Percentiles rank a stretch among this genome's conserved stretches.
phyloP scores from a whole-genome alignment of 2,113 vertebrate genomes.

The Calyptommatus sinebrachiatus region DNA sequence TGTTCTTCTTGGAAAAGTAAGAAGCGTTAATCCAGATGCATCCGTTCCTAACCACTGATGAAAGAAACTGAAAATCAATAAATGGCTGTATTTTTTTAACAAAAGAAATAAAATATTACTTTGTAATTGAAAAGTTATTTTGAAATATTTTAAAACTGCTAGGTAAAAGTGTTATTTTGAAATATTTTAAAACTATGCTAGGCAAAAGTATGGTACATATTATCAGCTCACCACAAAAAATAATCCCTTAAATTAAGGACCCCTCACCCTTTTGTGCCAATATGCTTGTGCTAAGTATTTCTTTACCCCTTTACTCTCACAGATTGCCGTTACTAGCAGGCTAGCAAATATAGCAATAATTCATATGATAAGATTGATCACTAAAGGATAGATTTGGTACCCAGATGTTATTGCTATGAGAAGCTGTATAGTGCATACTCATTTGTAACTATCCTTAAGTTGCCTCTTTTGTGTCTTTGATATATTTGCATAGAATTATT shows the following conservation, averaged over 20 bases:
- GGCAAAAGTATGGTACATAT: not conserved
- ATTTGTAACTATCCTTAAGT: not conserved
- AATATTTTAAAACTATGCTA: not conserved
- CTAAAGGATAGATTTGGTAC: not conserved
- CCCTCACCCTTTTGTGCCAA: not conserved
- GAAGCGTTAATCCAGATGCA: conserved; percentile 37
- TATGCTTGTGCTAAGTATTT: not conserved
- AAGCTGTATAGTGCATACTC: not conserved
- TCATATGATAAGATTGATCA: not conserved
- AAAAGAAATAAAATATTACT: not conserved
- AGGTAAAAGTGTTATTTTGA: not conserved
- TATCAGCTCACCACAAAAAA: no score
- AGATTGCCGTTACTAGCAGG: not conserved
- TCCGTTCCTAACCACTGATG: not conserved
- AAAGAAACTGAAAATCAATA: not conserved
- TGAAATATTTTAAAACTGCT: not conserved
- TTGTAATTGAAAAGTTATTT: not conserved
- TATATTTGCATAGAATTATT: not conserved
- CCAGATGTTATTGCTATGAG: not conserved
- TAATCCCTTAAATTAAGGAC: not conserved
- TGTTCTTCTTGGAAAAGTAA: conserved; percentile 96
- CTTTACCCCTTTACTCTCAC: not conserved
- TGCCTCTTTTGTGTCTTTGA: not conserved
- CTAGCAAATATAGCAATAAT: not conserved
- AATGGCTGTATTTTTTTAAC: not conserved